phyloP scores from a whole-genome alignment of 2,113 vertebrate species.

The Grammomys surdaster region DNA sequence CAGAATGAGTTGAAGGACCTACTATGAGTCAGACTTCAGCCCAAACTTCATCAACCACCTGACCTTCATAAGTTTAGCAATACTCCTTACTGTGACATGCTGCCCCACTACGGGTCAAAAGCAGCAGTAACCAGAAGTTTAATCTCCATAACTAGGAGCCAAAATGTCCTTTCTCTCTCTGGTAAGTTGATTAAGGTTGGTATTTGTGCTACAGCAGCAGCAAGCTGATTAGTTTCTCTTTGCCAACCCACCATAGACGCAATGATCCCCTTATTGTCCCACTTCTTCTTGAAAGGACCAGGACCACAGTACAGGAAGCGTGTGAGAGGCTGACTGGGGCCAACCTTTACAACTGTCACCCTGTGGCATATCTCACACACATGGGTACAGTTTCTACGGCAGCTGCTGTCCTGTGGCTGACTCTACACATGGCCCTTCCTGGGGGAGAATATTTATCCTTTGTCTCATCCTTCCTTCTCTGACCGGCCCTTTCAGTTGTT shows the following conservation, averaged over 20 bases:
- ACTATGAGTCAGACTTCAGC: neutral
- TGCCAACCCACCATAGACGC: neutral
- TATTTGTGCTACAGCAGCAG: neutral
- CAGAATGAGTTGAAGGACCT: neutral
- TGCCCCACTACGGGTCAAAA: neutral
- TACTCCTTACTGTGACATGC: neutral
- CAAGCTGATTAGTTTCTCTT: neutral
- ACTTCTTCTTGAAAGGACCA: neutral
- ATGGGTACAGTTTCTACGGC: neutral
- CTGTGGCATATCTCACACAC: neutral
- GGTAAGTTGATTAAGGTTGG: neutral
- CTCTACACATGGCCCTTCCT: slow-evolving; percentile 12
- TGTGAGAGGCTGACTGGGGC: neutral
- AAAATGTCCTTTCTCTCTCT: neutral
- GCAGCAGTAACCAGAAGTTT: neutral
- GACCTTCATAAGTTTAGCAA: neutral
- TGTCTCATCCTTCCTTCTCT: slow-evolving; percentile 74
- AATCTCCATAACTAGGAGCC: neutral
- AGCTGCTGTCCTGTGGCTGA: neutral
- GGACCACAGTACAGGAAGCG: neutral
- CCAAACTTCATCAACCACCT: neutral
- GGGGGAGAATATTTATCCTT: neutral
- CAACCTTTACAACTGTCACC: neutral
- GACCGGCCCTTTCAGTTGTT: slow-evolving; percentile 79
- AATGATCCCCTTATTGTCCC: neutral